Evolutionary conservation across 64 coral and sea anemone genomes (phyloP).

Genomic region (Porites lutea): DNA sequence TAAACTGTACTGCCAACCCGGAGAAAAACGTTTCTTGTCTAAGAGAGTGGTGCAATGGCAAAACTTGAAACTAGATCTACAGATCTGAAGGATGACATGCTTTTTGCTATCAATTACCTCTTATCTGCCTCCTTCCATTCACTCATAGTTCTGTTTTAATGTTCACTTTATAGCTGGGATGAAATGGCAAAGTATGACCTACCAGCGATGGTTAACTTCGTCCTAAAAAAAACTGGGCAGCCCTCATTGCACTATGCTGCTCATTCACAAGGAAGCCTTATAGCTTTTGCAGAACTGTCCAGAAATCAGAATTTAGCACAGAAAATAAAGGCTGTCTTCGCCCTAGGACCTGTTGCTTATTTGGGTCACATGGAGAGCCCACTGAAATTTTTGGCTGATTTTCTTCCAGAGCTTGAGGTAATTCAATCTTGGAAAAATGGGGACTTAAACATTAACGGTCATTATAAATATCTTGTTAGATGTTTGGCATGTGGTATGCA

Average conservation of each 20-base stretch:
- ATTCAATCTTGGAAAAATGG: background rate
- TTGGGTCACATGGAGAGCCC: slow-evolving; percentile 82
- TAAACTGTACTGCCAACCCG: no score
- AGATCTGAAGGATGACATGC: no score
- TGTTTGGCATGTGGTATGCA: no score
- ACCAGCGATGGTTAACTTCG: slow-evolving; percentile 83
- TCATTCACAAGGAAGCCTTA: slow-evolving; percentile 91
- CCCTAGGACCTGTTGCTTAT: slow-evolving; percentile 82
- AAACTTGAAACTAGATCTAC: no score
- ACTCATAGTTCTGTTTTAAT: background rate
- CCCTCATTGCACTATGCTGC: slow-evolving; percentile 78
- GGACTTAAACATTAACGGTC: no score
- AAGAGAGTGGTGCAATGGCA: no score
- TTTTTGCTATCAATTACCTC: no score
- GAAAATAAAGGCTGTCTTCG: slow-evolving; percentile 82
- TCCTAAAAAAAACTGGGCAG: slow-evolving; percentile 63
- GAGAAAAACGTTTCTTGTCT: no score
- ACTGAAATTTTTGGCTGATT: slow-evolving; percentile 60
- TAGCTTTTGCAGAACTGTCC: slow-evolving; percentile 87
- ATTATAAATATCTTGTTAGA: no score
- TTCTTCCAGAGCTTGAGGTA: slow-evolving; percentile 68
- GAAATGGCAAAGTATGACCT: slow-evolving; percentile 96
- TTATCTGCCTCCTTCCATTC: no score
- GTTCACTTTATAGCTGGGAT: slow-evolving; percentile 71
- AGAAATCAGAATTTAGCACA: slow-evolving; percentile 82